These are phyloP conservation scores for Lypha dubia DNA, from an alignment of 2,888 invertebrate species.

Conservation along the genomic window DNA sequence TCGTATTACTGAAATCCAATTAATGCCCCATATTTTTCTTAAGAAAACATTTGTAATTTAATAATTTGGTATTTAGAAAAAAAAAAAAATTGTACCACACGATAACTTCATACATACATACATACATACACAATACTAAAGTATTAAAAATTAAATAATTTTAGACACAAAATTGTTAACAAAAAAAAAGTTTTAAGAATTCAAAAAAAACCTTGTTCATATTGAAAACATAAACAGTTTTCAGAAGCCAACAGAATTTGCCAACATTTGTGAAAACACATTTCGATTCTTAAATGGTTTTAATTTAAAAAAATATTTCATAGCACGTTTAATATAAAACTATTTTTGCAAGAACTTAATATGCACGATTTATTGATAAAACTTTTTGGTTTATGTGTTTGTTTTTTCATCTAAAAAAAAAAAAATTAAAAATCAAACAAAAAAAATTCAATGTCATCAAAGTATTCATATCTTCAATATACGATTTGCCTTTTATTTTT, in stretches of 20 bases:
- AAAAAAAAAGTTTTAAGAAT: conserved; percentile 16
- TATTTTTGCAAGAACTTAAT: background rate
- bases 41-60: conserved; percentile 54
- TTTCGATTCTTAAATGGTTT: background rate
- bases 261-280: background rate
- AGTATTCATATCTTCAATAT: background rate
- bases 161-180: conserved; percentile 35
- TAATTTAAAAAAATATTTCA: background rate
- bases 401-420: conserved; percentile 22
- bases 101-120: no score
- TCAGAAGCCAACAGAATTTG: background rate
- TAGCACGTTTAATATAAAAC: background rate
- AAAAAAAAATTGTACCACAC: background rate
- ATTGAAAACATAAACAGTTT: conserved; percentile 4
- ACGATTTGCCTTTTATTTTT: background rate
- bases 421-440: conserved; percentile 11
- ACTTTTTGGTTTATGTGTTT: conserved; percentile 42
- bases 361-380: conserved; percentile 55
- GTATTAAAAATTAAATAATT: background rate
- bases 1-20: conserved; percentile 45
- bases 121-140: no score
- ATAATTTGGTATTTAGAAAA: background rate
- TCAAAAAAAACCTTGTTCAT: conserved; percentile 4
- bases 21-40: conserved; percentile 44
- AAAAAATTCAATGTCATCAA: conserved; percentile 47